These are phyloP conservation scores for Gobiocypris rarus DNA, from an alignment of 2,113 vertebrate genomes.

Conservation along the genomic window DNA sequence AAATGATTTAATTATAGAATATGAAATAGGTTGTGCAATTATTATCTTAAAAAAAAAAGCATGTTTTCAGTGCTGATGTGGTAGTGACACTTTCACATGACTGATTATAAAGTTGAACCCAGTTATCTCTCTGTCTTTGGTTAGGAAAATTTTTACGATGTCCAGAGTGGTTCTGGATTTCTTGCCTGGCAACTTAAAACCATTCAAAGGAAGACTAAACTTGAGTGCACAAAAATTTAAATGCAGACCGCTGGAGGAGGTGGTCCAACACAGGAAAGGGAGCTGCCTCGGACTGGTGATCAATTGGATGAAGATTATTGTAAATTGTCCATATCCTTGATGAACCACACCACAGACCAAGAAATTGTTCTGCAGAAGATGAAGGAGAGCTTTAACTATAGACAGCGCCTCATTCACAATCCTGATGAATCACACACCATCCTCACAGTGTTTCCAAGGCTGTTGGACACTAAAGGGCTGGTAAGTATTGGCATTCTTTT, in stretches of 20 bases:
- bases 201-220: background rate
- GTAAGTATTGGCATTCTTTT: no score
- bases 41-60: no score
- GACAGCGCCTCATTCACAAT: no score
- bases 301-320: background rate
- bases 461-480: no score
- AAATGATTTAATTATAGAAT: no score
- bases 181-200: background rate
- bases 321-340: constrained; percentile 32
- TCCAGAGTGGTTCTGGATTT: background rate
- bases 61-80: no score
- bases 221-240: background rate
- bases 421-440: background rate
- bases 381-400: no score
- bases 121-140: background rate
- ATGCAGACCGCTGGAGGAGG: no score
- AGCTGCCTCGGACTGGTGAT: no score
- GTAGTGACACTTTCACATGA: no score
- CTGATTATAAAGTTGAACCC: background rate
- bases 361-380: constrained; percentile 47
- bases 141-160: background rate
- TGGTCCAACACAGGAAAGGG: no score
- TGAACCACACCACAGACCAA: constrained; percentile 43
- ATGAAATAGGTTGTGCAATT: no score
- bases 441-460: background rate